Base-by-base conservation (phyloP, 2,113 vertebrate genomes). In the Proterorhinus semilunaris region DNA sequence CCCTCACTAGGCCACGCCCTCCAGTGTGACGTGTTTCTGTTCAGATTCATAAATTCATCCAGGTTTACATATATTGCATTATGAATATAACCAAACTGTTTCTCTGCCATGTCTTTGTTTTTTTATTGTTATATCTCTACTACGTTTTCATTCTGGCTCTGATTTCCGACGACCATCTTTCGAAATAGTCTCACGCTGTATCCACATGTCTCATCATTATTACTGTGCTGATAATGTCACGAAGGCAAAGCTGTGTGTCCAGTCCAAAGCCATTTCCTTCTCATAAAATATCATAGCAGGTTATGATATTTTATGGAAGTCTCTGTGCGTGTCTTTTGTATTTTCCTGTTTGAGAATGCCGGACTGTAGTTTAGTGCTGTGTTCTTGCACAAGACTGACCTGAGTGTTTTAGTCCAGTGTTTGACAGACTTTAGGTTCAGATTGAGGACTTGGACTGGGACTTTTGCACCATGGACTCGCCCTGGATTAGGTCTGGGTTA, bases 211-310 rank as follows among this genome's bases (percentile, higher is more conserved):
- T 11, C 13, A 10, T 16, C 53, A 55, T 55, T 10, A 27, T 55
- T 5, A 27, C 11, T 51, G 49, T 13, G 5, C 53, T 55, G 10
- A 55, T 55, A 51, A 21, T 61, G 58, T 45, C 42, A 44, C 36
- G 7, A 45, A 61, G 58, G 58, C 58, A 61, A 61, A 61, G 58
- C 54, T 58, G 55, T 58, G 52, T 53, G 55, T 61, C n/a, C 7
- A 44, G 44, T 44, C 58, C 58, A 45, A 44, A 45, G 42, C 58
- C 58, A 61, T 59, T 43, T 59, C 2, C 57, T 59, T 58, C 55
- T 58, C 10, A 43, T 61, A 61, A 61, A 5, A 45, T 61, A 44
- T 61, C 58, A 61, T 36, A 2, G 58, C 10, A 10, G 15, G n/a
- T 27, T n/a, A 13, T 61, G 58, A 44, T 61, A 44, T 61, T 7